These are phyloP conservation scores for Platalea minor DNA, from an alignment of 2,797 vertebrate species.

Conservation along the genomic window DNA sequence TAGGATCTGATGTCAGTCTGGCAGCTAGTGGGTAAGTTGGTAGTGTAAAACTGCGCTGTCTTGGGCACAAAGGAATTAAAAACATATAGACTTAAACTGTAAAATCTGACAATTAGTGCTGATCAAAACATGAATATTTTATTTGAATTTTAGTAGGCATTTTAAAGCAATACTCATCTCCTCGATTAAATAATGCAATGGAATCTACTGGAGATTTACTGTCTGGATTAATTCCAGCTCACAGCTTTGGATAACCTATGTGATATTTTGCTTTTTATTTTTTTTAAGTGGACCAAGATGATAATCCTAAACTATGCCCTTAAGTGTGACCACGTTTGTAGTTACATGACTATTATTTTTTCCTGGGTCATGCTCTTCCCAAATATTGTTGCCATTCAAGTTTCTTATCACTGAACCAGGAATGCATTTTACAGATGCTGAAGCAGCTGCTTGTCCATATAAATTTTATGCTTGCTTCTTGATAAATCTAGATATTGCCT, in stretches of 20 bases:
- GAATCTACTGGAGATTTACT: background rate
- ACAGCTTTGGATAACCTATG: background rate
- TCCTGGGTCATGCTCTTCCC: background rate
- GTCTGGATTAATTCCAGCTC: background rate
- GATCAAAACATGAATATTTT: background rate
- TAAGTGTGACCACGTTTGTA: background rate
- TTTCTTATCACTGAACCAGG: background rate
- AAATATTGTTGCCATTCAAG: background rate
- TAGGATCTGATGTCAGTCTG: background rate
- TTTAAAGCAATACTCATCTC: background rate
- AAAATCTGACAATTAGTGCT: background rate
- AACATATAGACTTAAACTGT: background rate
- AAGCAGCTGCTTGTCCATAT: background rate
- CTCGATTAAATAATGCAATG: background rate
- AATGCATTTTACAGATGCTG: background rate
- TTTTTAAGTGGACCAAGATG: background rate
- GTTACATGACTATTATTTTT: background rate
- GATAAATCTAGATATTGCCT: background rate
- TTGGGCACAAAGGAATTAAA: background rate
- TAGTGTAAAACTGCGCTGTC: background rate
- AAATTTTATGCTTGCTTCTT: background rate
- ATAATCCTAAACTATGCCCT: background rate
- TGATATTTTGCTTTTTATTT: background rate
- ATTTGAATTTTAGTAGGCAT: background rate
- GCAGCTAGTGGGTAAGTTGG: background rate